A percentile compares a stretch with the other conserved stretches of the same genome.
Evolutionary conservation across 2,797 vertebrate genomes (phyloP).

Genomic region (Gila robusta): DNA sequence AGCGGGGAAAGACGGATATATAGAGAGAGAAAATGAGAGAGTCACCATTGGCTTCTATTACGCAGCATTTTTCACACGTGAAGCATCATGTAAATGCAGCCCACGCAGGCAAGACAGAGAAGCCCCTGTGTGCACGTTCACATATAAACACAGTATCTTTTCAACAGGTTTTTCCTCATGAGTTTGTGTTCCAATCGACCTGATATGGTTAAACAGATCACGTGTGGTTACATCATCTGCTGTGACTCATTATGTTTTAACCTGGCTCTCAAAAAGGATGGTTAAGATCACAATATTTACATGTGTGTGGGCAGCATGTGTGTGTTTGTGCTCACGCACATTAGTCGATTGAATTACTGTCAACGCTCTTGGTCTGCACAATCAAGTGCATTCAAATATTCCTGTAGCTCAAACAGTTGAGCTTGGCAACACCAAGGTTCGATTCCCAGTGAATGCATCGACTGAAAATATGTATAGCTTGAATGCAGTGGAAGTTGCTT

Average conservation of each 20-base stretch:
- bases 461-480: neutral
- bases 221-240: slow-evolving; percentile 9
- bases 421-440: neutral
- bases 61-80: slow-evolving; percentile 50
- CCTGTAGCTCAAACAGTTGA: neutral
- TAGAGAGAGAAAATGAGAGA: slow-evolving; percentile 42
- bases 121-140: neutral
- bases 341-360: neutral
- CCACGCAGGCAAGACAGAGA: slow-evolving; percentile 10
- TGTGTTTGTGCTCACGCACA: neutral
- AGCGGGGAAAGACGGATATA: slow-evolving; percentile 46
- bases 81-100: slow-evolving; percentile 41
- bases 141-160: slow-evolving; percentile 12
- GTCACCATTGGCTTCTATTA: slow-evolving; percentile 42
- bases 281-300: slow-evolving; percentile 45
- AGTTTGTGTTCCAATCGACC: neutral
- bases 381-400: slow-evolving; percentile 4
- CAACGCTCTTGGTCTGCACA: neutral
- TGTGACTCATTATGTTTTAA: slow-evolving; percentile 9
- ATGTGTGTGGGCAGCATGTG: slow-evolving; percentile 1
- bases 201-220: slow-evolving; percentile 8
- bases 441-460: neutral
- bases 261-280: slow-evolving; percentile 3
- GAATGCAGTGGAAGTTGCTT: neutral
- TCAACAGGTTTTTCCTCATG: slow-evolving; percentile 19